Evolutionary conservation across 1,140 invertebrate genomes (phyloP).

Genomic region (Ceratina japonica): DNA sequence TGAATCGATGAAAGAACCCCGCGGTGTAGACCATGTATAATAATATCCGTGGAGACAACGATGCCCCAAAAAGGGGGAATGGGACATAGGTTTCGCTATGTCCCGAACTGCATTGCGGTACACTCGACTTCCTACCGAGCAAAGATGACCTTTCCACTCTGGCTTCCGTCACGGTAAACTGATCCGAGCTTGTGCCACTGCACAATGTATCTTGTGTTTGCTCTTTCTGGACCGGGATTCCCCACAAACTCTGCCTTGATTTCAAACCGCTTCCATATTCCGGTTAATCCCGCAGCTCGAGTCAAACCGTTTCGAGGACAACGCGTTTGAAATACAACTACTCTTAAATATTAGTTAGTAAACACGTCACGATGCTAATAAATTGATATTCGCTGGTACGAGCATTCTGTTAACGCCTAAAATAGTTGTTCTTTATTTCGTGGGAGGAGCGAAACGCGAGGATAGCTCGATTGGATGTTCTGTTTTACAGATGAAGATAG

Average conservation of each 20-base stretch:
- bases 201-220: constrained; percentile 20
- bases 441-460: background rate
- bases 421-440: background rate
- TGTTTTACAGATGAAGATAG: constrained; percentile 11
- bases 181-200: constrained; percentile 5
- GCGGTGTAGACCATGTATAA: constrained; percentile 13
- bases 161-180: constrained; percentile 29
- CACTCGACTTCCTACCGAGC: constrained; percentile 64
- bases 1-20: too few relatives aligned
- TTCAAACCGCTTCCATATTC: background rate
- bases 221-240: background rate
- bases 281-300: background rate
- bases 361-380: too few relatives aligned
- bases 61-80: constrained; percentile 61
- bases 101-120: constrained; percentile 71
- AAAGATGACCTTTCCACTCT: constrained; percentile 67
- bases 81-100: constrained; percentile 61
- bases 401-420: too few relatives aligned
- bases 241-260: background rate
- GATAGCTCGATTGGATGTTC: background rate
- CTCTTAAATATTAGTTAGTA: too few relatives aligned
- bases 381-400: background rate
- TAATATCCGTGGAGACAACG: constrained; percentile 58
- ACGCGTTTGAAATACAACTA: too few relatives aligned
- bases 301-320: too few relatives aligned